Conservation (phyloP, 2,888 invertebrate genomes). For the Trilocha varians region DNA sequence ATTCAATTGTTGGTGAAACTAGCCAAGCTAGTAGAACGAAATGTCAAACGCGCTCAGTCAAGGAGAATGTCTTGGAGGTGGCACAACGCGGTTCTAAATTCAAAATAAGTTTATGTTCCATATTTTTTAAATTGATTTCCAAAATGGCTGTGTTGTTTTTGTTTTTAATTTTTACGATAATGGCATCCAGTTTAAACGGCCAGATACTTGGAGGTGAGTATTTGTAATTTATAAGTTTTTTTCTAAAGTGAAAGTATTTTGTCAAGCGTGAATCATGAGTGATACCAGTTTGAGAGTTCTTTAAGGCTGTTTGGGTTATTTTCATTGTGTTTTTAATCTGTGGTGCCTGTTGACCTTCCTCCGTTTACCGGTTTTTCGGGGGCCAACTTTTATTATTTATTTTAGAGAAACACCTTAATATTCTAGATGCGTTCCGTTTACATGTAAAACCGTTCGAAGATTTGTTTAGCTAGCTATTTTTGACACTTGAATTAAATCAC, state of each 20-base stretch:
- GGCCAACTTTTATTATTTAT: too few relatives aligned
- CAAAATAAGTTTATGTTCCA: slow-evolving; percentile 1
- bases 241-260: slow-evolving; percentile 22
- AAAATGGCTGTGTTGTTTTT: slow-evolving; percentile 38
- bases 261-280: slow-evolving; percentile 5
- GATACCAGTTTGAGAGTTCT: slow-evolving; percentile 5
- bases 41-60: slow-evolving; percentile 25
- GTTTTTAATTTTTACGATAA: slow-evolving; percentile 29
- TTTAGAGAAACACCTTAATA: too few relatives aligned
- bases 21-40: slow-evolving; percentile 12
- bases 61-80: slow-evolving; percentile 25
- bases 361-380: too few relatives aligned
- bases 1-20: slow-evolving; percentile 6
- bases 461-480: too few relatives aligned
- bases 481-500: too few relatives aligned
- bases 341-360: too few relatives aligned
- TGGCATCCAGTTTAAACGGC: slow-evolving; percentile 40
- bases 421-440: too few relatives aligned
- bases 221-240: slow-evolving; percentile 40
- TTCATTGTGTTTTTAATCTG: neutral
- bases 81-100: slow-evolving; percentile 11
- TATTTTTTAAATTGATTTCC: neutral
- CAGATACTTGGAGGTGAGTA: slow-evolving; percentile 65
- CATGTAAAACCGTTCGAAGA: too few relatives aligned
- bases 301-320: neutral